Conservation (phyloP, 2,113 vertebrate species). For the Neotragus pygmaeus region DNA sequence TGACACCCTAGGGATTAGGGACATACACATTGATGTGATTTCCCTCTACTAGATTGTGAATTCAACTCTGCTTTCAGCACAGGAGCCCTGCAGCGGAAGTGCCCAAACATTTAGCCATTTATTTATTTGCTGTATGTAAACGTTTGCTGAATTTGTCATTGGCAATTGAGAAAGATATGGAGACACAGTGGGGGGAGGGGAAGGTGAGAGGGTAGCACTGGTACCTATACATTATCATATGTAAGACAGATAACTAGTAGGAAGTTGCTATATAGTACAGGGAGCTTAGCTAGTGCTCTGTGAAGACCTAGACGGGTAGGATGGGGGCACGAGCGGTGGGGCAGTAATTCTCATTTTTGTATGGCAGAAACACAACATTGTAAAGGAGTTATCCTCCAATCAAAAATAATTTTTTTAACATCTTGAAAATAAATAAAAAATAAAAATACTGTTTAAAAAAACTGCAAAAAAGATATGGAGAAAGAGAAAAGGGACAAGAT, state of each 20-base stretch:
- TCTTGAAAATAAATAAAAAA: background rate
- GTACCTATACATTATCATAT: background rate
- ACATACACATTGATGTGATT: background rate
- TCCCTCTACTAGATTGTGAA: background rate
- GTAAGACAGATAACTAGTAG: background rate
- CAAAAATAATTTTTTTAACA: background rate
- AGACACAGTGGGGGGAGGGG: background rate
- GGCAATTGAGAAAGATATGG: background rate
- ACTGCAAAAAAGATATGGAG: background rate
- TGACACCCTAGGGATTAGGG: background rate
- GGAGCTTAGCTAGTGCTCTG: background rate
- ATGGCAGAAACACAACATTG: background rate
- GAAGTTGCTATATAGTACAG: background rate
- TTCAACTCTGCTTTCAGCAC: background rate
- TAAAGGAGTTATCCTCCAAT: background rate
- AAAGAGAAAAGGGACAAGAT: background rate
- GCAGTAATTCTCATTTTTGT: background rate
- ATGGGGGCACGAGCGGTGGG: accelerated
- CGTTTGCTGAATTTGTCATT: background rate
- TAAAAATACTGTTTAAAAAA: background rate
- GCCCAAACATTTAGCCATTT: background rate
- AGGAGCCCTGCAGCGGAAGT: background rate
- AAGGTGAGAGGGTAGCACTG: background rate
- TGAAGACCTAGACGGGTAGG: background rate
- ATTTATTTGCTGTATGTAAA: constrained; percentile 1